Conservation (phyloP, 64 coral and sea anemone species). For the Hydrozoanthus tunicans region DNA sequence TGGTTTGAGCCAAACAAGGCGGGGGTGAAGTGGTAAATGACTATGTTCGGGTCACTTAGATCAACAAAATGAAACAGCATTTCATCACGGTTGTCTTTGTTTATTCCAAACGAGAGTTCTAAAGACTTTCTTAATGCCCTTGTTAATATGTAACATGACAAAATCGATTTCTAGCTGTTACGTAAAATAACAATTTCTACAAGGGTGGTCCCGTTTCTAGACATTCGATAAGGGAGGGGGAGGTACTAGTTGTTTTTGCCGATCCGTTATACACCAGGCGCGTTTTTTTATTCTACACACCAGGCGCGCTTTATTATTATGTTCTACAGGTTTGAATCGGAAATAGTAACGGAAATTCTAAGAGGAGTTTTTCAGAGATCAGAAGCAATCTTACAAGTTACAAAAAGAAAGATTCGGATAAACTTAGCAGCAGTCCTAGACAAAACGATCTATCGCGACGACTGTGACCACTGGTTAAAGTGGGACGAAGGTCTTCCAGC, state of each 20-base stretch:
- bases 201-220: constrained; percentile 26
- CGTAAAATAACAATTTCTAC: background rate
- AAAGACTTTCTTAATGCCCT: too few relatives aligned
- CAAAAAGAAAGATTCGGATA: background rate
- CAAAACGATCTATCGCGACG: background rate
- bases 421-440: background rate
- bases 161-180: constrained; percentile 18
- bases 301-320: too few relatives aligned
- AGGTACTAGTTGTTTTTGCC: constrained; percentile 1
- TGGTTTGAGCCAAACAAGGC: too few relatives aligned
- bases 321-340: too few relatives aligned
- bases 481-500: background rate
- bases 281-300: background rate
- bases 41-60: too few relatives aligned
- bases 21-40: too few relatives aligned
- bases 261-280: constrained; percentile 22
- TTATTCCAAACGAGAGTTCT: too few relatives aligned
- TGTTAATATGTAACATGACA: background rate
- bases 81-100: too few relatives aligned
- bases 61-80: too few relatives aligned
- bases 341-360: too few relatives aligned
- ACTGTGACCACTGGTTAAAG: background rate
- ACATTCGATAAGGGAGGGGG: background rate
- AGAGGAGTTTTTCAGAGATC: background rate
- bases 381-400: background rate